phyloP scores from a whole-genome alignment of 2,113 vertebrate genomes.

The Leptodactylus fuscus region DNA sequence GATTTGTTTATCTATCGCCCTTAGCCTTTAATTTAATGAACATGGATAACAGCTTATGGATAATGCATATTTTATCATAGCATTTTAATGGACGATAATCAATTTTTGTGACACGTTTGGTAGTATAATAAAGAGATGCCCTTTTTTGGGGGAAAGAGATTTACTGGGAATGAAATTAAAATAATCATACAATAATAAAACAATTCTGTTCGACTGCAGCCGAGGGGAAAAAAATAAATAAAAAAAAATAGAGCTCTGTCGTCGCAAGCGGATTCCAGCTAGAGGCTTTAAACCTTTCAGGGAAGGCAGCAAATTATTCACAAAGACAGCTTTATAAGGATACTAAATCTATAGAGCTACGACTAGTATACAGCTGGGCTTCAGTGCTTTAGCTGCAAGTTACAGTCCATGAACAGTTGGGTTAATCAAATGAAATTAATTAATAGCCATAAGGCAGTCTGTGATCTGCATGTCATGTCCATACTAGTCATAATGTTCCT shows the following conservation, averaged over 20 bases:
- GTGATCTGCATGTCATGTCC: background rate
- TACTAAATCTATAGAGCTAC: slow-evolving; percentile 16
- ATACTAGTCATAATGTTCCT: background rate
- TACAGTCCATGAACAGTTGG: slow-evolving; percentile 18
- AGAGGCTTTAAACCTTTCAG: slow-evolving; percentile 43
- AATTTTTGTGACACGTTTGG: slow-evolving; percentile 48
- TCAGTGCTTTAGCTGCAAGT: background rate
- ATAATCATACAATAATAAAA: slow-evolving; percentile 38
- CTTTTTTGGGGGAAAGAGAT: slow-evolving; percentile 35
- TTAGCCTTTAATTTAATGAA: slow-evolving; percentile 39
- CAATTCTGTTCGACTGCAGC: slow-evolving; percentile 28
- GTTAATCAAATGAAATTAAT: slow-evolving; percentile 35
- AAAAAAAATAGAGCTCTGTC: slow-evolving; percentile 1
- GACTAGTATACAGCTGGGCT: background rate
- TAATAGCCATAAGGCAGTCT: slow-evolving; percentile 15
- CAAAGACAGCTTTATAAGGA: slow-evolving; percentile 46
- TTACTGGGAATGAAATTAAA: slow-evolving; percentile 39
- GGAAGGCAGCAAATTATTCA: slow-evolving; percentile 54
- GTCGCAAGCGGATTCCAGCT: slow-evolving; percentile 9
- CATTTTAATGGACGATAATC: slow-evolving; percentile 49
- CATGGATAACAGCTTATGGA: slow-evolving; percentile 47
- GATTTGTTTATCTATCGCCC: slow-evolving; percentile 26
- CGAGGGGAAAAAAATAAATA: background rate
- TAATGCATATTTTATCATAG: slow-evolving; percentile 51
- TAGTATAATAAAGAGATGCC: slow-evolving; percentile 26